phyloP scores from a whole-genome alignment of 2,888 invertebrate species.

The Calameuta idolon region DNA sequence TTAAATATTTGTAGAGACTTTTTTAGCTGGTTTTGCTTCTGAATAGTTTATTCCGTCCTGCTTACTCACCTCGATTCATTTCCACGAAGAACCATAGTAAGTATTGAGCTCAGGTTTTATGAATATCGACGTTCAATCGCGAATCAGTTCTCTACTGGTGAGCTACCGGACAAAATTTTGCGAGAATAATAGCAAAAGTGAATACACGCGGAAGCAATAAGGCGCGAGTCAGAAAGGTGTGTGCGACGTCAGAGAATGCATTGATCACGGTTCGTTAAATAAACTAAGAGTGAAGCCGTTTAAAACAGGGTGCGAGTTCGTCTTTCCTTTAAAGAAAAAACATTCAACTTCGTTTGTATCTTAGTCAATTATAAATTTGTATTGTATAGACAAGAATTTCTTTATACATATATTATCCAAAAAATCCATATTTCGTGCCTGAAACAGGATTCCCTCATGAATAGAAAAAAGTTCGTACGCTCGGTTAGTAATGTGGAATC shows the following conservation, averaged over 20 bases:
- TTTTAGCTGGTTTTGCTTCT: conserved; percentile 7
- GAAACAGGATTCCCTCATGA: background rate
- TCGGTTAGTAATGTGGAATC: background rate
- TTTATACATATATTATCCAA: background rate
- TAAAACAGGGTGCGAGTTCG: too few species aligned
- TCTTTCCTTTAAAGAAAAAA: background rate
- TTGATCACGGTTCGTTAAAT: background rate
- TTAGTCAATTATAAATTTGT: too few species aligned
- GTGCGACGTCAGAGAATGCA: background rate
- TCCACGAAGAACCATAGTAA: background rate
- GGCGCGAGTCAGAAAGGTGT: background rate
- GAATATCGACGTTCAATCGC: background rate
- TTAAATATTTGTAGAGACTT: conserved; percentile 1
- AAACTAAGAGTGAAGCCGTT: background rate
- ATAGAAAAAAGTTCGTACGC: background rate
- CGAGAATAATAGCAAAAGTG: background rate
- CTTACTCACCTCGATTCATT: background rate
- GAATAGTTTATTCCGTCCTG: background rate
- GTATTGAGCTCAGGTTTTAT: background rate
- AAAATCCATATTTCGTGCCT: background rate
- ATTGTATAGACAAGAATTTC: background rate
- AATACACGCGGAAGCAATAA: background rate
- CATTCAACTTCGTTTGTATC: too few species aligned
- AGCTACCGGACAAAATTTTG: background rate
- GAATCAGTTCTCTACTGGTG: background rate